Conservation (phyloP, 2,797 vertebrate species). For the Sebastes hopkinsi region DNA sequence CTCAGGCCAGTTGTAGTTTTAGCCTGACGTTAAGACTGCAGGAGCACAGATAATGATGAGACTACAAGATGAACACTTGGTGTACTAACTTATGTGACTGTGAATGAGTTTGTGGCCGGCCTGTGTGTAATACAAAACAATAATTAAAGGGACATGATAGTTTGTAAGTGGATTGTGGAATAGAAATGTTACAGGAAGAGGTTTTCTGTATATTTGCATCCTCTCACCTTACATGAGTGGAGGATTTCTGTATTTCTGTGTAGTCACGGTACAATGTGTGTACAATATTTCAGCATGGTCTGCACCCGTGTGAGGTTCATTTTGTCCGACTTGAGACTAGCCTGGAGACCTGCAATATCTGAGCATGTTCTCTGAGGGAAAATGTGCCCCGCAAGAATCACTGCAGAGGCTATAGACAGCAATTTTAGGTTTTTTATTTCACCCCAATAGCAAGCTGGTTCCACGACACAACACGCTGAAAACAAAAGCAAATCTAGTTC, state of each 20-base stretch:
- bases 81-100: slow-evolving; percentile 36
- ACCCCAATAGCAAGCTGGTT: neutral
- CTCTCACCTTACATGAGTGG: slow-evolving; percentile 27
- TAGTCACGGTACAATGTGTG: slow-evolving; percentile 44
- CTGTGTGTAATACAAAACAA: slow-evolving; percentile 19
- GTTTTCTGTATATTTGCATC: slow-evolving; percentile 47
- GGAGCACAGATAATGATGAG: slow-evolving; percentile 37
- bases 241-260: slow-evolving; percentile 51
- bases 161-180: slow-evolving; percentile 21
- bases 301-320: slow-evolving; percentile 42
- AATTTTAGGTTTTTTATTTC: slow-evolving; percentile 13
- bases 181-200: slow-evolving; percentile 22
- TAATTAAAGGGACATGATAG: slow-evolving; percentile 12
- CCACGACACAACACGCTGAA: neutral
- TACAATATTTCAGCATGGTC: slow-evolving; percentile 64
- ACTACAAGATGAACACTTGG: neutral
- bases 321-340: slow-evolving; percentile 28
- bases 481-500: neutral
- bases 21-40: neutral
- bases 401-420: neutral
- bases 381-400: neutral
- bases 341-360: slow-evolving; percentile 42
- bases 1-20: slow-evolving; percentile 32
- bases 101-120: slow-evolving; percentile 11
- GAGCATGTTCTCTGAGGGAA: neutral